Conservation (phyloP, 2,113 vertebrate genomes). For the Ammospiza caudacuta region DNA sequence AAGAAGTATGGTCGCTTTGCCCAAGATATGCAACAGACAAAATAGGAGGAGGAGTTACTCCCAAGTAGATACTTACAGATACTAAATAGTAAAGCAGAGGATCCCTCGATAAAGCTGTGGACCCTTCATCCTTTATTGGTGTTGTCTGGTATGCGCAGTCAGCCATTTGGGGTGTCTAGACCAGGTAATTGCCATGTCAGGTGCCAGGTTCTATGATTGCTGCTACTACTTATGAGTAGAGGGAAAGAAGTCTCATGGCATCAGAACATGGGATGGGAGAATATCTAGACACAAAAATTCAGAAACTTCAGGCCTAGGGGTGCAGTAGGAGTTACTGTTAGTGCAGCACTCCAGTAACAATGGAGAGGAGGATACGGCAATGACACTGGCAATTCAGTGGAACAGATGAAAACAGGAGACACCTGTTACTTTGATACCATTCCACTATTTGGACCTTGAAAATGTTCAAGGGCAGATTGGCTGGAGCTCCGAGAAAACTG, state of each 20-base stretch:
- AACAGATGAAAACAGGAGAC: not conserved
- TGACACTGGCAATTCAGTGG: not conserved
- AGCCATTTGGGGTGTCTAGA: not conserved
- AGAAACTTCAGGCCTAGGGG: not conserved
- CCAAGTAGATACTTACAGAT: not conserved
- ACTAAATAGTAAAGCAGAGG: not conserved
- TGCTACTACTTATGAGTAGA: not conserved
- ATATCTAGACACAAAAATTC: not conserved
- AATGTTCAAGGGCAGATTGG: not conserved
- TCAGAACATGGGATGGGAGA: not conserved
- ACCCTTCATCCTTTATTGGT: not conserved
- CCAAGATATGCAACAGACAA: not conserved
- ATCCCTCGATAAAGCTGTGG: not conserved
- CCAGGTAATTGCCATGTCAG: not conserved
- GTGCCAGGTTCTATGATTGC: not conserved
- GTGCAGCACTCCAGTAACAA: not conserved
- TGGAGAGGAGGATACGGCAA: not conserved
- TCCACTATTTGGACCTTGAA: not conserved
- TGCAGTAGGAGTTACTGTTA: not conserved
- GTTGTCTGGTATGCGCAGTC: not conserved
- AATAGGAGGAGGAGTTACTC: not conserved
- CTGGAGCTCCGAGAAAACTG: not conserved
- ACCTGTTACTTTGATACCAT: not conserved
- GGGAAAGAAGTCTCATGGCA: not conserved
- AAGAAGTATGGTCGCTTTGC: fast-evolving